phyloP scores from a whole-genome alignment of 1,140 invertebrate species.

The Drosophila pseudoobscura region DNA sequence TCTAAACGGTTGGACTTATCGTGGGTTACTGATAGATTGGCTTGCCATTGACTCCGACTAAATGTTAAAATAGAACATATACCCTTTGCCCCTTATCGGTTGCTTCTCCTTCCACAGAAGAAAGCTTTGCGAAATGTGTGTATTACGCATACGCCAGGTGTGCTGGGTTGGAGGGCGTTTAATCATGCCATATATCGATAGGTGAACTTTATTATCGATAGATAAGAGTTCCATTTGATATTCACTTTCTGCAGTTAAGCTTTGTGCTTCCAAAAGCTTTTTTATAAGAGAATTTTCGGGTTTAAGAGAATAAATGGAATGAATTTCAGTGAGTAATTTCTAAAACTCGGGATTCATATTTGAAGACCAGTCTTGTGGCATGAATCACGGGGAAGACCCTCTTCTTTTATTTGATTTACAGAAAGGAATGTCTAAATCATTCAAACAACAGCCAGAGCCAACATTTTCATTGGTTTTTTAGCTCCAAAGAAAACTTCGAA shows the following conservation, averaged over 20 bases:
- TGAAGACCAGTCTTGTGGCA: too few species aligned
- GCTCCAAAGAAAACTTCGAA: too few species aligned
- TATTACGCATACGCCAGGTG: constrained; percentile 54
- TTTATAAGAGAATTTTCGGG: background rate
- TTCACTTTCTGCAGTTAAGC: background rate
- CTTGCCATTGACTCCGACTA: constrained; percentile 1
- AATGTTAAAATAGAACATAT: constrained; percentile 4
- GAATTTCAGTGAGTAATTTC: background rate
- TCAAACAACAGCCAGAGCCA: too few species aligned
- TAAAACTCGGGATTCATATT: too few species aligned
- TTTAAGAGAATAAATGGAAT: background rate
- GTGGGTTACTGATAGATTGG: constrained; percentile 21
- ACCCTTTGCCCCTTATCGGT: too few species aligned
- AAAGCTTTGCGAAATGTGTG: constrained; percentile 33
- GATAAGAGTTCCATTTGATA: background rate
- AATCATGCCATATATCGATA: constrained; percentile 19
- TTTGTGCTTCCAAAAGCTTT: background rate
- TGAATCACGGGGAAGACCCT: too few species aligned
- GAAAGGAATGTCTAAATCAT: too few species aligned
- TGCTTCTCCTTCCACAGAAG: constrained; percentile 7
- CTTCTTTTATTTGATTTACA: too few species aligned
- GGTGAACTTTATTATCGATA: constrained; percentile 11
- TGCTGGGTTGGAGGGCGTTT: constrained; percentile 1
- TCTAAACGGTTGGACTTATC: constrained; percentile 36
- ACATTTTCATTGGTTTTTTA: too few species aligned